A percentile compares a stretch with the other conserved stretches of the same genome.
These are phyloP conservation scores for Mesocricetus auratus DNA, from an alignment of 2,113 vertebrate genomes.

Conservation along the genomic window DNA sequence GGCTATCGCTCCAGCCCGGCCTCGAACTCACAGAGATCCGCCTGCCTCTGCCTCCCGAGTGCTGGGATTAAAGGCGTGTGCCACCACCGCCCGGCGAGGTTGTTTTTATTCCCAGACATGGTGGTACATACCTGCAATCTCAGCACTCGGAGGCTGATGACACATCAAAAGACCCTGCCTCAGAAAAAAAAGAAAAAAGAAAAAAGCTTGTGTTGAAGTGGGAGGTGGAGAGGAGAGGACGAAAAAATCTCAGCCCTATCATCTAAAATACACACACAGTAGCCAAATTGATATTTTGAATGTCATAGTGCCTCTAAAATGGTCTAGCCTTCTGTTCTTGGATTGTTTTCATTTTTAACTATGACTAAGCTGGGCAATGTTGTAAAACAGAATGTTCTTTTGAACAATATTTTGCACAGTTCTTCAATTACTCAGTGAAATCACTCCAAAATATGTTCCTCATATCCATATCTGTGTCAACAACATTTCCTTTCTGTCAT, in stretches of 20 bases:
- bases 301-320: conserved; percentile 1
- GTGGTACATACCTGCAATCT: too few species aligned
- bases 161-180: background rate
- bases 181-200: background rate
- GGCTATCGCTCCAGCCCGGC: too few species aligned
- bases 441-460: conserved; percentile 49
- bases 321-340: conserved; percentile 28
- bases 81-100: too few species aligned
- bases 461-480: conserved; percentile 47
- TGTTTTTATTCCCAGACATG: too few species aligned
- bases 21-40: too few species aligned
- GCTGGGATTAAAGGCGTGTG: too few species aligned
- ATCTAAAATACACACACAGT: background rate
- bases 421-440: conserved; percentile 33
- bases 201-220: background rate
- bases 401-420: conserved; percentile 58
- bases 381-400: conserved; percentile 65
- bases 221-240: background rate
- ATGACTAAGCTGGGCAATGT: conserved; percentile 8
- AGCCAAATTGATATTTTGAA: background rate
- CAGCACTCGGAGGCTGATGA: background rate
- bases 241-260: background rate
- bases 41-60: too few species aligned
- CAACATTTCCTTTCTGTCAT: conserved; percentile 37
- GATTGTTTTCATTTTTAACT: conserved; percentile 1